These are phyloP conservation scores for Criorhina ranunculi DNA, from an alignment of 2,888 invertebrate species.

Conservation along the genomic window DNA sequence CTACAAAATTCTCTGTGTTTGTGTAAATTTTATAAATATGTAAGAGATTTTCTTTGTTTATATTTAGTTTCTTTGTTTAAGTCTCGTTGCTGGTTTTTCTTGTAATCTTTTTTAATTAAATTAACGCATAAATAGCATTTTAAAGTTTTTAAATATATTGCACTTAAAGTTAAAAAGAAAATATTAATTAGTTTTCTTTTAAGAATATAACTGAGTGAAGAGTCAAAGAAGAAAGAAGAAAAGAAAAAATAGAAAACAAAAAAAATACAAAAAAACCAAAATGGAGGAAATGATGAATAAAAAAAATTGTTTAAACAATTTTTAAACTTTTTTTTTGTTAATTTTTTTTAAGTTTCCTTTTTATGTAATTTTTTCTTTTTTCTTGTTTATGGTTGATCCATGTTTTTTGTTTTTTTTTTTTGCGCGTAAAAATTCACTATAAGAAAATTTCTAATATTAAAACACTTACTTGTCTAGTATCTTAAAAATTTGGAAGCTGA, in stretches of 20 bases:
- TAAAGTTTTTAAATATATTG: conserved; percentile 43
- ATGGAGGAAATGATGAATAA: too few relatives aligned
- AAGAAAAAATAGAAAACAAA: conserved; percentile 21
- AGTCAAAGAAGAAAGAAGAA: conserved; percentile 1
- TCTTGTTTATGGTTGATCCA: conserved; percentile 56
- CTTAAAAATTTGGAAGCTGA: conserved; percentile 80
- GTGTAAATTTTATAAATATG: conserved; percentile 58
- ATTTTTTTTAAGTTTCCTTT: conserved; percentile 18
- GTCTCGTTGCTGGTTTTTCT: conserved; percentile 65
- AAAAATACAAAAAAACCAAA: too few relatives aligned
- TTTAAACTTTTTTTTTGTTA: conserved; percentile 5
- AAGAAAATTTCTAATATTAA: conserved; percentile 78
- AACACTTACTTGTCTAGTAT: conserved; percentile 79
- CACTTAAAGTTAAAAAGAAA: conserved; percentile 50
- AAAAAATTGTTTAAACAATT: not conserved
- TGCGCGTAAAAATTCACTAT: conserved; percentile 77
- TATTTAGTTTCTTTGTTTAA: conserved; percentile 65
- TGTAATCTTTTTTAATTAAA: conserved; percentile 38
- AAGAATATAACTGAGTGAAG: conserved; percentile 21
- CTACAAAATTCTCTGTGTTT: conserved; percentile 48
- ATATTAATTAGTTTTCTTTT: conserved; percentile 1
- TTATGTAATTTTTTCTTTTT: conserved; percentile 30
- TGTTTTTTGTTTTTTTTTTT: too few relatives aligned
- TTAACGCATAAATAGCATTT: conserved; percentile 24
- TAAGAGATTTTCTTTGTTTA: conserved; percentile 41